These are phyloP conservation scores for Heterotis niloticus DNA, from an alignment of 2,113 vertebrate genomes.

Conservation along the genomic window DNA sequence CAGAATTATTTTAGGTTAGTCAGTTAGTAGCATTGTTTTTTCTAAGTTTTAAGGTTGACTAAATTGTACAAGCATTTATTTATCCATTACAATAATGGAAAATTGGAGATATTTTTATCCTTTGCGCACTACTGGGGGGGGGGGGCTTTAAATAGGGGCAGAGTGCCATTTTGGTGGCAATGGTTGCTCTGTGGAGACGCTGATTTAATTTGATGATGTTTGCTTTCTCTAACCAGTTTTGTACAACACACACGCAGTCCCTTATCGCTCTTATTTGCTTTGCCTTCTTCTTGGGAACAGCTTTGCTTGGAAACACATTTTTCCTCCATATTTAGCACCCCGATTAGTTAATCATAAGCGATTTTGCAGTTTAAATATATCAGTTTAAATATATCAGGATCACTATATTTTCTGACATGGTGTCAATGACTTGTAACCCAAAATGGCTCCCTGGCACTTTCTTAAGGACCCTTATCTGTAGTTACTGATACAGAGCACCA, in stretches of 20 bases:
- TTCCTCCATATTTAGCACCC: too few relatives aligned
- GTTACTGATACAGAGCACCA: not conserved
- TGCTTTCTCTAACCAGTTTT: not conserved
- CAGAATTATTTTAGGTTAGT: too few relatives aligned
- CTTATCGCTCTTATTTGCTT: not conserved
- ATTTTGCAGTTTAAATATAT: not conserved
- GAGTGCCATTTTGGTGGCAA: too few relatives aligned
- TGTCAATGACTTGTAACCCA: not conserved
- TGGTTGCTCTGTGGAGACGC: too few relatives aligned
- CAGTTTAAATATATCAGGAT: not conserved
- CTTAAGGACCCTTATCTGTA: not conserved
- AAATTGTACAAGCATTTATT: too few relatives aligned
- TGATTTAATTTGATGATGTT: too few relatives aligned
- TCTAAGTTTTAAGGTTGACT: too few relatives aligned
- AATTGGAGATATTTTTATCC: too few relatives aligned
- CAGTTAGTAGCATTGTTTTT: too few relatives aligned
- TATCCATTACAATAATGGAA: too few relatives aligned
- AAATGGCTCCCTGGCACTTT: slow-evolving; percentile 6
- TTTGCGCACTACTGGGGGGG: too few relatives aligned
- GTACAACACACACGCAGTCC: not conserved
- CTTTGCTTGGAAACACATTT: not conserved
- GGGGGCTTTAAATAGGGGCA: too few relatives aligned
- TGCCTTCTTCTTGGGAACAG: not conserved
- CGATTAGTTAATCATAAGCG: not conserved
- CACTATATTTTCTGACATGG: not conserved